Percentiles rank a stretch among this genome's conserved stretches.
These are phyloP conservation scores for Neoaliturus tenellus DNA, from an alignment of 2,888 invertebrate species.

Conservation along the genomic window DNA sequence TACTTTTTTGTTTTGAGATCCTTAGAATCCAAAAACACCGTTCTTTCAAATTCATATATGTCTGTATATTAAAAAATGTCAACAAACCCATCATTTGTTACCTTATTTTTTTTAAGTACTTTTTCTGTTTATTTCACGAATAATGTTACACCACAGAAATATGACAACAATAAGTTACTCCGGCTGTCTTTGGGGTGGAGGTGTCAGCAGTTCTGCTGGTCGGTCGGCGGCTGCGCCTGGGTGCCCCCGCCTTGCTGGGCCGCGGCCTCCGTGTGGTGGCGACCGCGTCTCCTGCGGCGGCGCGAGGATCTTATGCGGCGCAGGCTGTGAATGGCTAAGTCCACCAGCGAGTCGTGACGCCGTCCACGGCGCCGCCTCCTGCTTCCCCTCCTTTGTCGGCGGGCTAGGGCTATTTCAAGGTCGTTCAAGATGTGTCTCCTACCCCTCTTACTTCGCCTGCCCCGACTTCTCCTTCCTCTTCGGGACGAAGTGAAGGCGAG, in stretches of 20 bases:
- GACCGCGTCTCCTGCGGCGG: not conserved
- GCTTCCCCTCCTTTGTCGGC: not conserved
- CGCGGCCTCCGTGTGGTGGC: not conserved
- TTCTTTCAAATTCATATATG: too few relatives aligned
- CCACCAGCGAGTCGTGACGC: not conserved
- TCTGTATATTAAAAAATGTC: too few relatives aligned
- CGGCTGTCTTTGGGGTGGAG: too few relatives aligned
- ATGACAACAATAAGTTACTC: too few relatives aligned
- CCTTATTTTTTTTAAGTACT: too few relatives aligned
- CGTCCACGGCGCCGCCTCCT: not conserved
- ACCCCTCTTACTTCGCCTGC: not conserved
- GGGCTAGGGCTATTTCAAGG: not conserved
- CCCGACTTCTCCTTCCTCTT: constrained; percentile 48
- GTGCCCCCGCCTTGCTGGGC: not conserved
- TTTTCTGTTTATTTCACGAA: too few relatives aligned
- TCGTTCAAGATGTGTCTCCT: not conserved
- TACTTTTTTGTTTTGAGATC: too few relatives aligned
- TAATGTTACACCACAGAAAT: too few relatives aligned
- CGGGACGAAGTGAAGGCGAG: constrained; percentile 20
- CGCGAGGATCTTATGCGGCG: not conserved
- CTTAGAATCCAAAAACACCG: too few relatives aligned
- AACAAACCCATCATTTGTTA: too few relatives aligned
- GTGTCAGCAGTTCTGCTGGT: too few relatives aligned
- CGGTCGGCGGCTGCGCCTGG: not conserved
- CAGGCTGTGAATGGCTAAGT: not conserved